Evolutionary conservation across 2,888 invertebrate genomes (phyloP), one percentile per base, ranked within the genome.

Genomic region (Chrysodeixis includens): DNA sequence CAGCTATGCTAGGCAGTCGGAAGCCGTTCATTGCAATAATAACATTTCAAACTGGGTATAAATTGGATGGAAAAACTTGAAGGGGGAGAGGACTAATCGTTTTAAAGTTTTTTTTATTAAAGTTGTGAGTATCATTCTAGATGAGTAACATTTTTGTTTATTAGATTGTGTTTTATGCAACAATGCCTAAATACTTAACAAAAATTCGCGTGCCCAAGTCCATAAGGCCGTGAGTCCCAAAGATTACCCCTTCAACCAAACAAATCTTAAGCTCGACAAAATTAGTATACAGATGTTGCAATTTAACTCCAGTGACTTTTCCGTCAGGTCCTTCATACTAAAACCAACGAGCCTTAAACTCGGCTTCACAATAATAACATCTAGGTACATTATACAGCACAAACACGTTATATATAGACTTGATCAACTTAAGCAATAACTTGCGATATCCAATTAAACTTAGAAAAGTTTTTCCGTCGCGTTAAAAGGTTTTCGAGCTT

Each of bases 391-490:
- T 40, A n/a, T n/a, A 40, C 40, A 40, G n/a, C 40, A n/a, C 7
- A 35, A 40, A n/a, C 40, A 40, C n/a, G 40, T 40, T 18, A 22
- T 16, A 44, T 22, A 51, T 32, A 49, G 58, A 70, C 51, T 70
- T 57, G 9, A 6, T n/a, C 14, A 57, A 56, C 35, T 46, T 8
- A 40, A 61, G 65, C 32, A 57, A 30, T 67, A 71, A 62, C 64
- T 76, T 53, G 56, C 46, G 26, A 60, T 72, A 76, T 62, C 69
- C 63, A 79, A 79, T 73, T 79, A 76, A 79, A 76, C 65, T 68
- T 64, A 18, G n/a, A 30, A 52, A 66, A 66, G 57, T 66, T 70
- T 61, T 76, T 64, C 62, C 30, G 65, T 69, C 22, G 44, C 52
- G 40, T 51, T 53, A 64, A 69, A 71, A 65, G 64, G 51, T 62